Conservation (phyloP, 2,888 invertebrate genomes). For the Euplexia lucipara region DNA sequence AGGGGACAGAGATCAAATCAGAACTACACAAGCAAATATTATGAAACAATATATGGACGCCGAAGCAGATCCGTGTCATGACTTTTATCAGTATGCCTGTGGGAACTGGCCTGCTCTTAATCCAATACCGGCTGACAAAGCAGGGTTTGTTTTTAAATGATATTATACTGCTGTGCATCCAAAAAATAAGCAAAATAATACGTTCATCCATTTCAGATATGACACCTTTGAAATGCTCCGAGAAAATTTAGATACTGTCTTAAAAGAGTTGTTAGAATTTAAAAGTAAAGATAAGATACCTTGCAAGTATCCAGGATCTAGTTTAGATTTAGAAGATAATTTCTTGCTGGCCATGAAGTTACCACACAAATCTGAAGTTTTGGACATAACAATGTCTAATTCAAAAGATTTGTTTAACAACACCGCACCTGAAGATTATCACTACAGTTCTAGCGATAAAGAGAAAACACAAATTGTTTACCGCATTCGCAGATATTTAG, state of each 20-base stretch:
- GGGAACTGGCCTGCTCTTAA: constrained; percentile 96
- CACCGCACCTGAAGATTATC: constrained; percentile 2
- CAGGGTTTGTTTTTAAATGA: constrained; percentile 85
- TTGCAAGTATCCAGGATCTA: constrained; percentile 81
- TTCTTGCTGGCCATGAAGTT: constrained; percentile 67
- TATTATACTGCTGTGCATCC: neutral
- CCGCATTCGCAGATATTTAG: constrained; percentile 82
- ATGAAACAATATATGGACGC: constrained; percentile 95
- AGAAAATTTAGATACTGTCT: constrained; percentile 94
- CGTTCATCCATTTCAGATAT: constrained; percentile 84
- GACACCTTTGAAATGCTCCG: constrained; percentile 97
- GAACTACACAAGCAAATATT: constrained; percentile 92
- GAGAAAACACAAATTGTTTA: constrained; percentile 76
- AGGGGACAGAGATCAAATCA: constrained; percentile 90
- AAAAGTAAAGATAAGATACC: constrained; percentile 76
- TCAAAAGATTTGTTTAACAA: constrained; percentile 57
- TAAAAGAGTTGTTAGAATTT: constrained; percentile 93
- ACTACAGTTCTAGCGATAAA: constrained; percentile 58
- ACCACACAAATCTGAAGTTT: constrained; percentile 43
- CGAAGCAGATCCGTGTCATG: constrained; percentile 94
- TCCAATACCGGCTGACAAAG: constrained; percentile 97
- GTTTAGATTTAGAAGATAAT: constrained; percentile 78
- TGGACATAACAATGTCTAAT: constrained; percentile 63
- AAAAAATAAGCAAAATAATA: constrained; percentile 1
- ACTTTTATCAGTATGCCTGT: constrained; percentile 96